phyloP scores from a whole-genome alignment of 2,888 invertebrate species.

The Elegia similella region DNA sequence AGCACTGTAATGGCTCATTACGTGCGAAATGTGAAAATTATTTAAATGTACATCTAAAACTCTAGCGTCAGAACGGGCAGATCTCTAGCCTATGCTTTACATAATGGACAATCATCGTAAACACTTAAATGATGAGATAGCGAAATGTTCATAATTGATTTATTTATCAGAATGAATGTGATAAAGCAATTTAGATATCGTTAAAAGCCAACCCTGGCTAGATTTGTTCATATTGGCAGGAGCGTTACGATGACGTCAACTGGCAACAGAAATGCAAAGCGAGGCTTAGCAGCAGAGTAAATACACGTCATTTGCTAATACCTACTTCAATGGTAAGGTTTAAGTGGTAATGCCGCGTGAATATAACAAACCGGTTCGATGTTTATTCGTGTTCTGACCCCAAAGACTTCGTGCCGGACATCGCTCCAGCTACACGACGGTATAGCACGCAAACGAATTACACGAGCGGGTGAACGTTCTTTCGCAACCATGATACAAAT shows the following conservation, averaged over 20 bases:
- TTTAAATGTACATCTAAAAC: neutral
- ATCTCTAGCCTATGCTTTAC: neutral
- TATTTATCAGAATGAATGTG: neutral
- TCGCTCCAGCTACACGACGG: conserved; percentile 46
- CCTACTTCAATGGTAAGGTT: conserved; percentile 16
- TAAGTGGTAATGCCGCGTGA: conserved; percentile 26
- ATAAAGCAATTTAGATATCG: conserved; percentile 1
- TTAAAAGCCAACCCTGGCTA: neutral
- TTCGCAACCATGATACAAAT: conserved; percentile 49
- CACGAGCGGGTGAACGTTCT: conserved; percentile 58
- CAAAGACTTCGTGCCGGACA: conserved; percentile 60
- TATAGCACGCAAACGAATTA: conserved; percentile 57
- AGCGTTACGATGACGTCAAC: conserved; percentile 11
- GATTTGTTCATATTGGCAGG: neutral
- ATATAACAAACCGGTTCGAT: conserved; percentile 52
- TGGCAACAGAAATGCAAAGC: conserved; percentile 7
- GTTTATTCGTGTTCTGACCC: conserved; percentile 59
- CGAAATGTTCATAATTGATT: neutral
- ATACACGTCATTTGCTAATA: conserved; percentile 9
- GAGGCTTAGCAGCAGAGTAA: neutral
- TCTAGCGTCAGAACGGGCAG: neutral
- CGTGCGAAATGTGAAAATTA: neutral
- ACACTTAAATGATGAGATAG: neutral
- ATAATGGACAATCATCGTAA: neutral
- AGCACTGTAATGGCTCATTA: neutral